Base-by-base conservation (phyloP, 2,113 vertebrate species). In the Spermophilus dauricus region DNA sequence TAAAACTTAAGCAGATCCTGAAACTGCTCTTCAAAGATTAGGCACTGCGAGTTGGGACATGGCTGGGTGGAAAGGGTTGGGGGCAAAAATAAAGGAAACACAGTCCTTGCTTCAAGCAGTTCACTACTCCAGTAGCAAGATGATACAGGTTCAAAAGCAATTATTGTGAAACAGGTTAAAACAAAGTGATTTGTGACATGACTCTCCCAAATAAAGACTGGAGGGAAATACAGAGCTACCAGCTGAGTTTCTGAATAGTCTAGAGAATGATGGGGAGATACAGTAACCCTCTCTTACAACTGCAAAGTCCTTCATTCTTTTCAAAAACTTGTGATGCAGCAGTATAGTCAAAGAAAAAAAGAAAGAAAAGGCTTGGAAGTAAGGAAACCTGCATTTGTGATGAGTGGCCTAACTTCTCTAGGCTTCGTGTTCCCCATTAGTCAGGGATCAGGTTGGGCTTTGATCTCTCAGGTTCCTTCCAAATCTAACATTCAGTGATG, bases 91-190 rank as follows among this genome's bases (percentile, higher is more conserved):
- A 42, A 93, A 86, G n/a, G 34, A 85, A 39, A 16, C 48, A 84
- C 2, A 65, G 28, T 48, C 14, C 32, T 90, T 56, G 39, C 6
- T 8, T 91, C 75, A 30, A 53, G 32, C 65, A 88, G 26, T 56
- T 86, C 45, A 37, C 28, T 7, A 3, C 10, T 94, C 42, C 32
- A 32, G 56, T 4, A 80, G 34, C 24, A 69, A 93, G 80, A 69
- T 32, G 42, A 69, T n/a, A 37, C 18, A 24, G 42, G 11, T 65
- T 84, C 37, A 95, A 90, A 91, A 95, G 72, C 92, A 87, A 82
- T 18, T 26, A 28, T 28, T 70, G n/a, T 58, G n/a, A 89, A 70
- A 67, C 26, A 82, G 2, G 3, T 91, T 69, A 86, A 80, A 67
- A 78, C n/a, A 70, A 70, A 91, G 45, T 83, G 12, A 51, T 84